These are phyloP conservation scores for Nemoura dubitans DNA, from an alignment of 2,888 invertebrate genomes.

Conservation along the genomic window DNA sequence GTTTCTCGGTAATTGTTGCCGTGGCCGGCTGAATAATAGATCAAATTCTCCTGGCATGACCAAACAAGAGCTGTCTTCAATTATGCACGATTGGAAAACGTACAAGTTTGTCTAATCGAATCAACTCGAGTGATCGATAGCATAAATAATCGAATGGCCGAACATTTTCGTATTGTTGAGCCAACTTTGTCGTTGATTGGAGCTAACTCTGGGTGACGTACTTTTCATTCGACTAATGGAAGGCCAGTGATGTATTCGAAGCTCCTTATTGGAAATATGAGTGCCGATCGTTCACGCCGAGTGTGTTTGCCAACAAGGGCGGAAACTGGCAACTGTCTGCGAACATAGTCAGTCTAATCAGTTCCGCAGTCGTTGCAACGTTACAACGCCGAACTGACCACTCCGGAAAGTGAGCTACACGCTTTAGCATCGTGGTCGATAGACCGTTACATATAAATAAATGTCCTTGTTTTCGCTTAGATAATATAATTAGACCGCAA, in stretches of 20 bases:
- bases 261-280: background rate
- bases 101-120: slow-evolving; percentile 13
- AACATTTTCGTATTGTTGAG: slow-evolving; percentile 8
- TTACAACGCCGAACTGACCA: background rate
- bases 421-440: background rate
- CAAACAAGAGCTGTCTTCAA: background rate
- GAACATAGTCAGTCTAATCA: background rate
- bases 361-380: background rate
- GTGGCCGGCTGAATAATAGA: background rate
- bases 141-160: slow-evolving; percentile 32
- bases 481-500: background rate
- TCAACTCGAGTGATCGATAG: slow-evolving; percentile 15
- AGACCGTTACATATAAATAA: background rate
- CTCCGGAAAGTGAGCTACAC: background rate
- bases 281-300: background rate
- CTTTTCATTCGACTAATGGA: slow-evolving; percentile 27
- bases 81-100: background rate
- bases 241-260: slow-evolving; percentile 3
- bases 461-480: background rate
- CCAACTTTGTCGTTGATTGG: slow-evolving; percentile 19
- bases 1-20: slow-evolving; percentile 5
- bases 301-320: background rate
- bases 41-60: background rate
- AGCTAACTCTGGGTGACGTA: background rate
- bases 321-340: background rate